These are phyloP conservation scores for Sebastes schlegelii DNA, from an alignment of 2,113 vertebrate genomes.

Conservation along the genomic window DNA sequence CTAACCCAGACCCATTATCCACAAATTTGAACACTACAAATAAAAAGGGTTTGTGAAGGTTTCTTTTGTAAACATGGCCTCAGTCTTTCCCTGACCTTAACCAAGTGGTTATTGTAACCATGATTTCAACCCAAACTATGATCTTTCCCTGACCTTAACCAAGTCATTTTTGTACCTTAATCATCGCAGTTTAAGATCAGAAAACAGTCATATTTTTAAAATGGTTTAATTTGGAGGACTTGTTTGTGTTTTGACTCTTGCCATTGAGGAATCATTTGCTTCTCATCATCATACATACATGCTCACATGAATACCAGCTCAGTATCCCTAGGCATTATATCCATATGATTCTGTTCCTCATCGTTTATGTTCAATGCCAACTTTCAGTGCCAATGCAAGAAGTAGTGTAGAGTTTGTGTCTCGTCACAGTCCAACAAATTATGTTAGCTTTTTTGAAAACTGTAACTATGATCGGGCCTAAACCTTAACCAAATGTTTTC, in stretches of 20 bases:
- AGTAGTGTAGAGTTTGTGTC: not conserved
- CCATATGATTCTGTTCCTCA: not conserved
- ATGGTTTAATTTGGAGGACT: not conserved
- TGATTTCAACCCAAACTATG: not conserved
- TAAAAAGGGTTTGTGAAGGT: too few species aligned
- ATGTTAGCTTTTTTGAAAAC: not conserved
- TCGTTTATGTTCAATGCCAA: not conserved
- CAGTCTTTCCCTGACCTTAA: not conserved
- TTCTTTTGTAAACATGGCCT: too few species aligned
- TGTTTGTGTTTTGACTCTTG: not conserved
- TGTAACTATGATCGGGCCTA: not conserved
- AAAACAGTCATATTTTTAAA: not conserved
- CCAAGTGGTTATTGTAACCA: not conserved
- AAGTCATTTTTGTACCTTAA: not conserved
- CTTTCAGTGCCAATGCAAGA: not conserved
- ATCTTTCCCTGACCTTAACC: not conserved
- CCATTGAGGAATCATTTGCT: not conserved
- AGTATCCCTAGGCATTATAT: not conserved
- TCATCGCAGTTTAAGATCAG: not conserved
- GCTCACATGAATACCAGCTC: constrained; percentile 3
- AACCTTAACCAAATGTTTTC: not conserved
- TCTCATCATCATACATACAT: constrained; percentile 2
- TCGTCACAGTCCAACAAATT: not conserved
- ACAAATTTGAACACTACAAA: too few species aligned
- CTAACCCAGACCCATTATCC: too few species aligned